Base-by-base conservation (phyloP, 1,140 invertebrate species). In the Zaprionus lachaisei region DNA sequence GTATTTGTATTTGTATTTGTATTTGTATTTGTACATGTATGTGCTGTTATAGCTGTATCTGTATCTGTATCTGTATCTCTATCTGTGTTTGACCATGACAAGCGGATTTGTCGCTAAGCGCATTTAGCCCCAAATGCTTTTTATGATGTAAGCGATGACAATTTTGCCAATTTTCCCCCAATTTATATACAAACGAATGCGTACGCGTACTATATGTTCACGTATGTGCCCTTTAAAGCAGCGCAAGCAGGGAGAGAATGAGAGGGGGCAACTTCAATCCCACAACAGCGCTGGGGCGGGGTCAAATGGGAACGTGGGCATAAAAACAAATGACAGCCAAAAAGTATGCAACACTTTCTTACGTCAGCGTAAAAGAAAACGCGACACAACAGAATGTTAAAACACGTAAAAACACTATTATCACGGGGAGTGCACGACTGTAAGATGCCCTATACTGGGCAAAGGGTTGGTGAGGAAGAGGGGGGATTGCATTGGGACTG, bases 61-160 rank as follows among this genome's bases (percentile, higher is more conserved):
- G 54, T 66, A 54, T 74, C 37, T 80, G 54, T 66, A 31, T 69
- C 11, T 67, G 62, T 63, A 38, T 64, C 28, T 31, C 7, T 31
- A 31, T 31, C 28, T 31, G 28, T 31, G 28, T 66, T 77, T 70
- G 80, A 71, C 58, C 77, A 62, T 81, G 78, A 84, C 82, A 85
- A 85, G 82, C 83, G 83, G 83, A 85, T 85, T 85, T 86, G 83
- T 77, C 75, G 80, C 73, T 82, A 87, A 77, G 83, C 73, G 72
- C 41, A 44, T 54, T 71, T 66, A 79, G 61, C 47, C 37, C n/a
- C 24, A 70, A 65, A 72, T 61, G 54, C 56, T 28, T 61, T 61
- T 49, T 72, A 67, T 65, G 61, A 71, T 67, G 55, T 49, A 72
- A 70, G 65, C 62, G 38, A 64, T 76, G 65, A 65, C 73, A 79